phyloP scores from a whole-genome alignment of 2,888 invertebrate species.

The Acleris cristana region DNA sequence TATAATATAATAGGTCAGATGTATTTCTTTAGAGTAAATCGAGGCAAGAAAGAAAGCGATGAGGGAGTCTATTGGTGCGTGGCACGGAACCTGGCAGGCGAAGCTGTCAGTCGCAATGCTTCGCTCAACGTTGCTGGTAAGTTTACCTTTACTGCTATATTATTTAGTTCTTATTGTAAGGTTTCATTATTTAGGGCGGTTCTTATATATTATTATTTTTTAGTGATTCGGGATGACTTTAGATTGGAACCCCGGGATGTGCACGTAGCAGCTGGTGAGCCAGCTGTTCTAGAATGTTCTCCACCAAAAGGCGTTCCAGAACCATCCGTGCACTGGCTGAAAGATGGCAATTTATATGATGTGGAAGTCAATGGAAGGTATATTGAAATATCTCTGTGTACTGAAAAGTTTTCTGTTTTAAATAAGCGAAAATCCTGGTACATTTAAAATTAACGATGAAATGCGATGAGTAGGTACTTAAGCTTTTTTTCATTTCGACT shows the following conservation, averaged over 20 bases:
- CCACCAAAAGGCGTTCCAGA: slow-evolving; percentile 98
- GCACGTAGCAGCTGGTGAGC: slow-evolving; percentile 96
- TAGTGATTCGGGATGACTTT: slow-evolving; percentile 98
- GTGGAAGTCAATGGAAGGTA: slow-evolving; percentile 86
- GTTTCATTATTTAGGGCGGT: slow-evolving; percentile 14
- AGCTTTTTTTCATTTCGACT: too few species aligned
- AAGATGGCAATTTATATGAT: slow-evolving; percentile 86
- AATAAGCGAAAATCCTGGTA: too few species aligned
- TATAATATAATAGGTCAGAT: slow-evolving; percentile 29
- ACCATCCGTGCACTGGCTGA: slow-evolving; percentile 96
- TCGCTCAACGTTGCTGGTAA: slow-evolving; percentile 97
- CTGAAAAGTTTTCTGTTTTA: background rate
- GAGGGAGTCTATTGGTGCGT: slow-evolving; percentile 99
- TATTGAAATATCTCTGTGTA: background rate
- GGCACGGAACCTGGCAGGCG: slow-evolving; percentile 95
- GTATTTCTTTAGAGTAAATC: slow-evolving; percentile 87
- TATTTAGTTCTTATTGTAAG: background rate
- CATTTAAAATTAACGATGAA: too few species aligned
- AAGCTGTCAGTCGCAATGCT: slow-evolving; percentile 95
- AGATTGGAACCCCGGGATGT: slow-evolving; percentile 94
- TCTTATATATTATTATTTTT: slow-evolving; percentile 44
- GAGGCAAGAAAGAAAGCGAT: slow-evolving; percentile 97
- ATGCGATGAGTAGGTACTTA: too few species aligned
- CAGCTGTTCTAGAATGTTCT: slow-evolving; percentile 95
- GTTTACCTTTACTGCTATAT: slow-evolving; percentile 37